Conservation (phyloP, 2,113 vertebrate species). For the Hypocryptadius cinnamomeus region DNA sequence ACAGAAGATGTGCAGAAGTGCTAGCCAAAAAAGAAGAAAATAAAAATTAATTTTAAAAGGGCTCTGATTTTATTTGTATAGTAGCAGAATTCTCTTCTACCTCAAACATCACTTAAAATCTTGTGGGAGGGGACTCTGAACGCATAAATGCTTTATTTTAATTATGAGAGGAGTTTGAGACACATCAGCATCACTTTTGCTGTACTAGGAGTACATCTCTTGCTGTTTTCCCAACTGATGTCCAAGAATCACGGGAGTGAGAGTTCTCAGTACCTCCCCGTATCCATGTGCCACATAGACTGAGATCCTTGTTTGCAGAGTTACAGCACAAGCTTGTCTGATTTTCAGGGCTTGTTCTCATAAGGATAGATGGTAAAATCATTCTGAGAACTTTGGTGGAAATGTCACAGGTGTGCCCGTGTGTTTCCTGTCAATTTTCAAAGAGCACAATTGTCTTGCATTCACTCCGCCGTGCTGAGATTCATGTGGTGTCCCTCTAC, state of each 20-base stretch:
- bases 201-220: background rate
- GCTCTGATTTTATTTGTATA: background rate
- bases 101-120: background rate
- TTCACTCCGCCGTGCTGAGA: background rate
- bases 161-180: background rate
- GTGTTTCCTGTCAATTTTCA: background rate
- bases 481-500: background rate
- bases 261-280: background rate
- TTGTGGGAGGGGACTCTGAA: background rate
- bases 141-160: background rate
- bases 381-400: background rate
- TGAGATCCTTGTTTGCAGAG: background rate
- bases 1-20: background rate
- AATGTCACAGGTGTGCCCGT: background rate
- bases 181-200: background rate
- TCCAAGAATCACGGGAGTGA: background rate
- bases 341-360: background rate
- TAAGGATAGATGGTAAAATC: background rate
- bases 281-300: fast-evolving
- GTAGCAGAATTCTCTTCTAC: background rate
- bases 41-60: background rate
- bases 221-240: background rate
- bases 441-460: fast-evolving
- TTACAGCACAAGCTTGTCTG: background rate
- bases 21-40: background rate